These are phyloP conservation scores for Strigamia transsilvanica DNA, from an alignment of 2,888 invertebrate species.

Conservation along the genomic window DNA sequence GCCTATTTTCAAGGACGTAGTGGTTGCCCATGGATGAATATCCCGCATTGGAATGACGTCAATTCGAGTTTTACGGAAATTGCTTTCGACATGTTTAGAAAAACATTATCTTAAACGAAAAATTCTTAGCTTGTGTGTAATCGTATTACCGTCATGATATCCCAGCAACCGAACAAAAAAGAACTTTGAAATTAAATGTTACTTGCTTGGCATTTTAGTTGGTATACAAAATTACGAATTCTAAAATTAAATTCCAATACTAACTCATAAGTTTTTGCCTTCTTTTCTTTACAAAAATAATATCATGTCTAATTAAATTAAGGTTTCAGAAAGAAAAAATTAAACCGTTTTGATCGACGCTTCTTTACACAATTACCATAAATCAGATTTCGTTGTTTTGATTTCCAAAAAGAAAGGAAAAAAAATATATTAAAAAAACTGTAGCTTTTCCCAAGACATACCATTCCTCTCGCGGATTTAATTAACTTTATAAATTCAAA, in stretches of 20 bases:
- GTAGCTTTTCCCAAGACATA: constrained; percentile 33
- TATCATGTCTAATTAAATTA: constrained; percentile 3
- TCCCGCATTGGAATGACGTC: background rate
- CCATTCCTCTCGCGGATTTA: background rate
- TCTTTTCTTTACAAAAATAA: background rate
- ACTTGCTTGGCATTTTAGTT: background rate
- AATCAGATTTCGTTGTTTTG: background rate
- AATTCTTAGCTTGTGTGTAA: background rate
- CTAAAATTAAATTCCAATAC: background rate
- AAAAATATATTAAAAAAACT: background rate
- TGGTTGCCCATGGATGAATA: constrained; percentile 15
- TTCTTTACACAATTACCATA: constrained; percentile 27
- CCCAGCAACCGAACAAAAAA: too few species aligned
- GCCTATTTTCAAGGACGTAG: constrained; percentile 32
- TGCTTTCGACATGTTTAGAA: background rate
- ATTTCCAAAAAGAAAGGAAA: background rate
- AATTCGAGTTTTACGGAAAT: constrained; percentile 5
- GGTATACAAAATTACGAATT: background rate
- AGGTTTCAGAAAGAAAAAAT: background rate
- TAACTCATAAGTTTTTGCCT: background rate
- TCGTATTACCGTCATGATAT: too few species aligned
- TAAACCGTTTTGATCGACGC: background rate
- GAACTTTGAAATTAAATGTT: background rate
- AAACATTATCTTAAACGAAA: background rate
- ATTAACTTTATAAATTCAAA: constrained; percentile 36